Conservation (phyloP, 2,888 invertebrate genomes). For the Elegia similella region DNA sequence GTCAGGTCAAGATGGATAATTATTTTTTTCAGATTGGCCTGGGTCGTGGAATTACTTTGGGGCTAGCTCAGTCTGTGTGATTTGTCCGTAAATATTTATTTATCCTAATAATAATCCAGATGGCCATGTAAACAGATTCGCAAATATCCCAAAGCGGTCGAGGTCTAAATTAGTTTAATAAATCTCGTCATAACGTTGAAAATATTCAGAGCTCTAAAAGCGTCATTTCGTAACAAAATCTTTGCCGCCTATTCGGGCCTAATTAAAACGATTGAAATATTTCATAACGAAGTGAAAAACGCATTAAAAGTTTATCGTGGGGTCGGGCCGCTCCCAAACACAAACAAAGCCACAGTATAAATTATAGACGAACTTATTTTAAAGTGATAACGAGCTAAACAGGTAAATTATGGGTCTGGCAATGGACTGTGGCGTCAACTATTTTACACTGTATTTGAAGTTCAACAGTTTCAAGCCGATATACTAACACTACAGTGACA, state of each 20-base stretch:
- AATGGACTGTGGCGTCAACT: not conserved
- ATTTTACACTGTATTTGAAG: not conserved
- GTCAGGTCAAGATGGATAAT: too few species aligned
- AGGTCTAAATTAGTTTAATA: conserved; percentile 37
- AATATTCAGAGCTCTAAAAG: conserved; percentile 39
- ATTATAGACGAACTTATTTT: conserved; percentile 8
- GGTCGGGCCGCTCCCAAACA: conserved; percentile 36
- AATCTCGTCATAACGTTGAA: conserved; percentile 40
- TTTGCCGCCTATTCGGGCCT: conserved; percentile 49
- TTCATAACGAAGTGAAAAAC: conserved; percentile 68
- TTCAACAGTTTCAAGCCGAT: too few species aligned
- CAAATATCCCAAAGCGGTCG: conserved; percentile 13
- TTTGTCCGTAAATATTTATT: too few species aligned
- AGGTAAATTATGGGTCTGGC: not conserved
- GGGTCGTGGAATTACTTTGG: too few species aligned
- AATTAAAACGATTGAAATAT: conserved; percentile 64
- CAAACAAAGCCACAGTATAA: conserved; percentile 43
- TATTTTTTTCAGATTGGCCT: too few species aligned
- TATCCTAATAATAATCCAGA: not conserved
- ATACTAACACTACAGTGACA: too few species aligned
- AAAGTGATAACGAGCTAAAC: conserved; percentile 2
- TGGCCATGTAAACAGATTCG: conserved; percentile 3
- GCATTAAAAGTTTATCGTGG: conserved; percentile 66
- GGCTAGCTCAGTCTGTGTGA: too few species aligned
- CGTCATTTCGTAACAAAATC: conserved; percentile 45